Percentiles rank a stretch among this genome's conserved stretches.
Evolutionary conservation across 2,797 vertebrate species (phyloP).

Genomic region (Acridotheres tristis): DNA sequence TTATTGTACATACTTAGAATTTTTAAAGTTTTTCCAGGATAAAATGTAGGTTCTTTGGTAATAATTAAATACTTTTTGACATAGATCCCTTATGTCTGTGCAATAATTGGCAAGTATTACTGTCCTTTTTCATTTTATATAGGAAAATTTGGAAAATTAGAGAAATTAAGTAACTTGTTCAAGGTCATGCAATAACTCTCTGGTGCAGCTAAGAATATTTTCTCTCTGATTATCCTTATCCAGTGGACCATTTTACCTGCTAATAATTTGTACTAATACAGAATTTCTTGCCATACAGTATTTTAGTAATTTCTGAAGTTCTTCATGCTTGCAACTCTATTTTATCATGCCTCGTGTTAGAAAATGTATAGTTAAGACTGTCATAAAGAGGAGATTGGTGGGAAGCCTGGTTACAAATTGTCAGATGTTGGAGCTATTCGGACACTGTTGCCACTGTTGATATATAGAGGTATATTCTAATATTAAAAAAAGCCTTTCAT

Average conservation of each 20-base stretch:
- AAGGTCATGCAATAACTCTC: constrained; percentile 38
- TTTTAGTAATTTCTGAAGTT: constrained; percentile 59
- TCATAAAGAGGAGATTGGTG: constrained; percentile 48
- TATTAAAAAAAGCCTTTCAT: constrained; percentile 47
- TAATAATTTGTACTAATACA: constrained; percentile 43
- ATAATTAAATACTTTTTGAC: background rate
- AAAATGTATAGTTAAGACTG: constrained; percentile 52
- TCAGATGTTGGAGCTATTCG: constrained; percentile 50
- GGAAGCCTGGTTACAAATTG: constrained; percentile 42
- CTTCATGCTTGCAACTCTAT: constrained; percentile 46
- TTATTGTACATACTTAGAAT: background rate
- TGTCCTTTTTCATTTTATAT: background rate
- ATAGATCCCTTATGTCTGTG: background rate
- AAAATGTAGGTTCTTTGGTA: background rate
- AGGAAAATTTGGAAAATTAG: background rate
- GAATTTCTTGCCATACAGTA: constrained; percentile 4
- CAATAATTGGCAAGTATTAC: background rate
- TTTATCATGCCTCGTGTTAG: constrained; percentile 45
- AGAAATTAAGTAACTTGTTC: constrained; percentile 22
- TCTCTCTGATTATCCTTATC: constrained; percentile 23
- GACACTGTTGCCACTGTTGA: constrained; percentile 50
- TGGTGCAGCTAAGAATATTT: constrained; percentile 15
- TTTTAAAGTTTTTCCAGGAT: background rate
- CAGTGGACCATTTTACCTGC: constrained; percentile 21
- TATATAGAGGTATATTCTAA: constrained; percentile 50